Percentiles rank a stretch among this genome's conserved stretches.
Conservation (phyloP, 2,888 invertebrate genomes). For the Vanessa cardui region DNA sequence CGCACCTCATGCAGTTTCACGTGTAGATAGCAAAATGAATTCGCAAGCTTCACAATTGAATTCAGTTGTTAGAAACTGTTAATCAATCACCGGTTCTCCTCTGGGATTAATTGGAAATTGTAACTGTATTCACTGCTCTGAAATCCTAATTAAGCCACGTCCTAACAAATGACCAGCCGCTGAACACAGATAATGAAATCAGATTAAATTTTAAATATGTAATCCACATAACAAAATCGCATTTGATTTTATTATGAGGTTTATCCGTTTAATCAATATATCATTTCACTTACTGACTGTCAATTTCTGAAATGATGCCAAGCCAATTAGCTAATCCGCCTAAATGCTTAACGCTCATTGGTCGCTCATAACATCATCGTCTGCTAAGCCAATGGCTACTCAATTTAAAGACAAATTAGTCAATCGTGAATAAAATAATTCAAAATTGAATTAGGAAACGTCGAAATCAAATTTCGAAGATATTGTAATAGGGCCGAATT, state of each 20-base stretch:
- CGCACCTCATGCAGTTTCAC: not conserved
- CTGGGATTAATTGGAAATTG: slow-evolving; percentile 36
- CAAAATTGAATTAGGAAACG: too few relatives aligned
- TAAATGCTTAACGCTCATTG: too few relatives aligned
- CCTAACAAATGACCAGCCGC: not conserved
- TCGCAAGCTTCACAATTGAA: not conserved
- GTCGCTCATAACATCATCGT: too few relatives aligned
- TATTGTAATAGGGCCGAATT: too few relatives aligned
- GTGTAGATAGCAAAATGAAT: not conserved
- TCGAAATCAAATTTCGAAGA: too few relatives aligned
- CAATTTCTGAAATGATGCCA: too few relatives aligned
- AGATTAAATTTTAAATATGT: not conserved
- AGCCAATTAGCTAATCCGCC: too few relatives aligned
- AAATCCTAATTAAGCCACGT: slow-evolving; percentile 34
- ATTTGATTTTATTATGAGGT: not conserved
- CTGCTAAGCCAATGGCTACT: too few relatives aligned
- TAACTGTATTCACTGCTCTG: slow-evolving; percentile 32
- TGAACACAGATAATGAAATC: slow-evolving; percentile 3
- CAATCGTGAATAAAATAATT: too few relatives aligned
- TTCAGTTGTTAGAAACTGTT: slow-evolving; percentile 25
- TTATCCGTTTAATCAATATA: too few relatives aligned
- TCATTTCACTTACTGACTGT: too few relatives aligned
- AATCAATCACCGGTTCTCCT: slow-evolving; percentile 36
- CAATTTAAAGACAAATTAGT: too few relatives aligned
- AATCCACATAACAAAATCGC: slow-evolving; percentile 3